Evolutionary conservation across 2,888 invertebrate genomes (phyloP).

Genomic region (Agapostemon virescens): DNA sequence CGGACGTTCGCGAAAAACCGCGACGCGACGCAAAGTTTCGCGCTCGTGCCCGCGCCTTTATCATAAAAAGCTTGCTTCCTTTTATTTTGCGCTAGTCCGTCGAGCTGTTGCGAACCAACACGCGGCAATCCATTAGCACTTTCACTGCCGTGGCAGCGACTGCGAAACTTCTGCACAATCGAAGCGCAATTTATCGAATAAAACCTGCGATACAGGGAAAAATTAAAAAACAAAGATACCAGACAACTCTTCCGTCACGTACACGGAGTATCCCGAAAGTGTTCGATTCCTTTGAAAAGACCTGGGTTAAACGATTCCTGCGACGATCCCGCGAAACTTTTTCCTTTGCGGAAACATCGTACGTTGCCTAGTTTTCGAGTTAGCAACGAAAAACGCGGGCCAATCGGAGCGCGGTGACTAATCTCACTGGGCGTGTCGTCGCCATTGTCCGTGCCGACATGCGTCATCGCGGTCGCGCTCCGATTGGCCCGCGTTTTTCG

Average conservation of each 20-base stretch:
- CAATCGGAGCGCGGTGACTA: too few relatives aligned
- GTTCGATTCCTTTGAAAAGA: too few relatives aligned
- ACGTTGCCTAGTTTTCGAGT: too few relatives aligned
- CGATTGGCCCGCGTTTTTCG: too few relatives aligned
- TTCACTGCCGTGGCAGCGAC: neutral
- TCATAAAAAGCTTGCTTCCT: neutral
- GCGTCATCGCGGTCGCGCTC: too few relatives aligned
- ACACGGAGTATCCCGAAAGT: too few relatives aligned
- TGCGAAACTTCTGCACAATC: neutral
- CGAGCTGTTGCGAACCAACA: neutral
- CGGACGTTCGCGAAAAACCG: neutral
- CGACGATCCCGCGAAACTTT: too few relatives aligned
- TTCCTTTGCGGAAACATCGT: too few relatives aligned
- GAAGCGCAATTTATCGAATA: neutral
- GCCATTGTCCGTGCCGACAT: too few relatives aligned
- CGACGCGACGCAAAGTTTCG: constrained; percentile 5
- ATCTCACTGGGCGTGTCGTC: too few relatives aligned
- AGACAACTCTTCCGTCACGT: neutral
- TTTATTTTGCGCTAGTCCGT: neutral
- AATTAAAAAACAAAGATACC: neutral
- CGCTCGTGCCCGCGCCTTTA: neutral
- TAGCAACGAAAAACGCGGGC: too few relatives aligned
- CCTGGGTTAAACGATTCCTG: too few relatives aligned
- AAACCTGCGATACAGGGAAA: neutral
- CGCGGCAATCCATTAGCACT: neutral